A percentile compares a stretch with the other conserved stretches of the same genome.
Evolutionary conservation across 1,140 invertebrate species (phyloP).

Genomic region (Drosophila prosaltans): DNA sequence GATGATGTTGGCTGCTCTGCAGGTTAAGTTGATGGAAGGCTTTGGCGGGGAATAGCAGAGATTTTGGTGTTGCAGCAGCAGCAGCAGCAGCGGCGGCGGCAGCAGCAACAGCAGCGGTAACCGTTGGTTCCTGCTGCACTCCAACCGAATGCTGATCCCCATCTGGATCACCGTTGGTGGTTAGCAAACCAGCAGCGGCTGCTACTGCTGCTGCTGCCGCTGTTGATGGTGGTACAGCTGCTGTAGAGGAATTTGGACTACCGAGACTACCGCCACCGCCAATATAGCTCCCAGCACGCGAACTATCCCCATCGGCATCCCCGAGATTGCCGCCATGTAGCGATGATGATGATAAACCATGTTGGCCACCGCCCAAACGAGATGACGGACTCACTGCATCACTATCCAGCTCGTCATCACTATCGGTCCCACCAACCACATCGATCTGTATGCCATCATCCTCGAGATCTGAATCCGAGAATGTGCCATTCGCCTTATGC

Average conservation of each 20-base stretch:
- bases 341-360: conserved; percentile 85
- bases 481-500: conserved; percentile 86
- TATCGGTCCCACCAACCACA: conserved; percentile 88
- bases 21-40: conserved; percentile 70
- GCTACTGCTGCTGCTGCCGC: conserved; percentile 25
- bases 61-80: conserved; percentile 45
- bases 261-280: conserved; percentile 80
- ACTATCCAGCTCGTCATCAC: conserved; percentile 85
- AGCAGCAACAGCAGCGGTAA: conserved; percentile 2
- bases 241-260: conserved; percentile 73
- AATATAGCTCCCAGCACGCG: conserved; percentile 84
- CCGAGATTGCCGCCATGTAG: conserved; percentile 86
- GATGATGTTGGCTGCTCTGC: conserved; percentile 60
- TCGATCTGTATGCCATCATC: conserved; percentile 88
- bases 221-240: conserved; percentile 38
- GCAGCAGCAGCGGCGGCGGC: neutral
- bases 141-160: conserved; percentile 38
- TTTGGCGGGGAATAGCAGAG: conserved; percentile 72
- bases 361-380: conserved; percentile 65
- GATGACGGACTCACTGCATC: conserved; percentile 84
- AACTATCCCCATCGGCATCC: conserved; percentile 84
- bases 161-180: conserved; percentile 11
- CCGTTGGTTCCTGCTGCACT: conserved; percentile 41
- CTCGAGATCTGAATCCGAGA: conserved; percentile 89
- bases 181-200: neutral